Evolutionary conservation across 2,113 vertebrate species (phyloP), one percentile per base, ranked within the genome.

Genomic region (Mesocricetus auratus): DNA sequence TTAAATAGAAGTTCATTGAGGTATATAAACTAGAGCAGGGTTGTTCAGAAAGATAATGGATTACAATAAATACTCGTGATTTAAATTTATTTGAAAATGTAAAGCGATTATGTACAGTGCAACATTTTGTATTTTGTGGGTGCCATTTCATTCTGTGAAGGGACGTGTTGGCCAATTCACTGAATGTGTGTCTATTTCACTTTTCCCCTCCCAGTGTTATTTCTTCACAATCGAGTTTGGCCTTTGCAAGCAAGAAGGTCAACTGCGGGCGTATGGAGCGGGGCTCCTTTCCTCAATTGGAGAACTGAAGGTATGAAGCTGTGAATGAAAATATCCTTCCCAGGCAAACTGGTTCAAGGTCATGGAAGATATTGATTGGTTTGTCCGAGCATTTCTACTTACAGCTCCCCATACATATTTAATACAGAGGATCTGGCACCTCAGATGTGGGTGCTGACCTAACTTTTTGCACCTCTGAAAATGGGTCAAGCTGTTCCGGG

Each of bases 191-290:
- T 88, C 58, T 29, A 58, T 78, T 24, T 62, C 45, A 56, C 53
- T 94, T 53, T 74, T 42, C 1, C 97, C 56, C 15, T 45, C 36
- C n/a, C 96, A 99, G 99, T 99, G 99, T 98, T 99, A 99, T 97
- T 99, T 99, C 98, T 99, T 99, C 98, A 99, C 99, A 0, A 99
- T 99, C 9, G 99, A 99, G 98, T 99, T 99, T 97, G 99, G 99
- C 75, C 99, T 99, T 92, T 99, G 99, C 97, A 99, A 99, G 97
- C 99, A 99, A 98, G 99, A 99, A 31, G 99, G 99, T 71, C 99
- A 99, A 17, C 98, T 99, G n/a, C 99, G 99, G 96, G 99, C 99
- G 19, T 99, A 99, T 0, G 99, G 99, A 33, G 99, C 99, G 13
- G 99, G 99, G 16, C 98, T 99, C 24, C 98, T 99, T 89, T 99